These are phyloP conservation scores for Fundulus diaphanus DNA, from an alignment of 2,797 vertebrate species.

Conservation along the genomic window DNA sequence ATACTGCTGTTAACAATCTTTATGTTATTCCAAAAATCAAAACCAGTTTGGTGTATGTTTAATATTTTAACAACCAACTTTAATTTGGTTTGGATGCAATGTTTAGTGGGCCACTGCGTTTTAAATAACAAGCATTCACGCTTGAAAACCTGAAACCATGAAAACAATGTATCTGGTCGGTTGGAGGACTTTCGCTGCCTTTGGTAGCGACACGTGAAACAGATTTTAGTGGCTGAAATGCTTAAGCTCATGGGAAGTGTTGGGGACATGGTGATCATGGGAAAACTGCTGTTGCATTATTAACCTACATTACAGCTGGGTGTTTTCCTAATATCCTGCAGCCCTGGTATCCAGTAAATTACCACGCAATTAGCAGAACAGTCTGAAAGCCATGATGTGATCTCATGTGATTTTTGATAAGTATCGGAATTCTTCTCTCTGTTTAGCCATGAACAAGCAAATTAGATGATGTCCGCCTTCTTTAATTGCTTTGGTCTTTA, in stretches of 20 bases:
- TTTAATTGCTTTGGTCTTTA: conserved; percentile 22
- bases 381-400: background rate
- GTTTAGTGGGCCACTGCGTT: background rate
- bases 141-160: too few relatives aligned
- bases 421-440: conserved; percentile 3
- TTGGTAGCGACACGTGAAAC: background rate
- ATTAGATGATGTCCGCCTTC: conserved; percentile 5
- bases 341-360: background rate
- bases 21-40: background rate
- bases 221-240: background rate
- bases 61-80: background rate
- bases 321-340: background rate
- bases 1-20: background rate
- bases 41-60: background rate
- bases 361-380: background rate
- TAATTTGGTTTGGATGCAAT: background rate
- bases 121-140: background rate
- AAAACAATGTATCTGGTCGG: background rate
- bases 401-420: conserved; percentile 10
- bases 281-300: background rate
- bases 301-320: background rate
- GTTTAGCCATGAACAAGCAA: conserved; percentile 14
- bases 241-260: background rate
- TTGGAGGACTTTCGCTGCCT: background rate
- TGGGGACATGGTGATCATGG: background rate